These are phyloP conservation scores for Asteroscopus sphinx DNA, from an alignment of 2,888 invertebrate genomes.

Conservation along the genomic window DNA sequence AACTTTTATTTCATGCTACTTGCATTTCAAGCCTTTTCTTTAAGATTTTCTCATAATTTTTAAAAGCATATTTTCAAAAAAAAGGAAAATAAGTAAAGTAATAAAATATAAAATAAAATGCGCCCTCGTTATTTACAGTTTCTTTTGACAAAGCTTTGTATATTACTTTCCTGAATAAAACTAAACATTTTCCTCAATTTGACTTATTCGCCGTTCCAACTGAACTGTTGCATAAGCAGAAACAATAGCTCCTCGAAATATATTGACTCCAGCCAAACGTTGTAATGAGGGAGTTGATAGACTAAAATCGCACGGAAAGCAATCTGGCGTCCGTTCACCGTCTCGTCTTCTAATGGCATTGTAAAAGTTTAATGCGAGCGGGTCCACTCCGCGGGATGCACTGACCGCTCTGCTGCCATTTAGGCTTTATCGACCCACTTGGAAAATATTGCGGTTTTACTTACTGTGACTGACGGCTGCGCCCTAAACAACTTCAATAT, in stretches of 20 bases:
- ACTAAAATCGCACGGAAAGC: constrained; percentile 57
- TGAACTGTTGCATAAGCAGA: constrained; percentile 40
- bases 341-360: constrained; percentile 70
- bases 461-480: constrained; percentile 33
- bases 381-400: constrained; percentile 52
- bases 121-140: constrained; percentile 36
- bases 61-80: constrained; percentile 21
- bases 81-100: constrained; percentile 3
- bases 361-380: constrained; percentile 73
- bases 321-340: constrained; percentile 69
- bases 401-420: constrained; percentile 44
- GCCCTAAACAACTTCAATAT: constrained; percentile 34
- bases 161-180: constrained; percentile 29
- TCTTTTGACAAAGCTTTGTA: constrained; percentile 43
- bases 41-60: not conserved
- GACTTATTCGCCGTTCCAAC: constrained; percentile 32
- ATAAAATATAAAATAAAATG: constrained; percentile 36
- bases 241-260: constrained; percentile 52
- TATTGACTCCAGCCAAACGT: constrained; percentile 37
- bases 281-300: constrained; percentile 36
- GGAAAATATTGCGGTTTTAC: constrained; percentile 45
- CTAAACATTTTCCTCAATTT: constrained; percentile 53
- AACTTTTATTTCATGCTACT: constrained; percentile 4
- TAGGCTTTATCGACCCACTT: constrained; percentile 49
- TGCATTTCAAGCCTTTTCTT: constrained; percentile 4